These are phyloP conservation scores for Mormyrus lacerda DNA, from an alignment of 2,113 vertebrate species.

Conservation along the genomic window DNA sequence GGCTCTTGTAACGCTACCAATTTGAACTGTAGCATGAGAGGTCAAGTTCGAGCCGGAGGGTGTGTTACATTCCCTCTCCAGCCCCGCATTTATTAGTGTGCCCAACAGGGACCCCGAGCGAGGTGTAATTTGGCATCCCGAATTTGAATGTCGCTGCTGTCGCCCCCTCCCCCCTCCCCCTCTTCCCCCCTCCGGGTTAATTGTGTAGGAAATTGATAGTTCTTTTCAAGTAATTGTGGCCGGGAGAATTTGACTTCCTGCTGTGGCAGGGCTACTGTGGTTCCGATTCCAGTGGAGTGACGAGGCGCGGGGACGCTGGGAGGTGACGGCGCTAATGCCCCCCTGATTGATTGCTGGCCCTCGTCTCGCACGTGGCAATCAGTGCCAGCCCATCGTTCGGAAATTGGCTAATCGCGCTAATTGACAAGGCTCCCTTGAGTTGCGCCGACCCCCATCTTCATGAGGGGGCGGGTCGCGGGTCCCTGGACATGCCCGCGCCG, in stretches of 20 bases:
- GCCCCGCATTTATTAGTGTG: conserved; percentile 36
- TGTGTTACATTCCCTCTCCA: conserved; percentile 30
- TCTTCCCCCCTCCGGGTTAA: conserved; percentile 55
- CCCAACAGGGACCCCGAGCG: conserved; percentile 15
- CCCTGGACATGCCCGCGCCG: background rate
- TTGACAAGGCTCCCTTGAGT: conserved; percentile 33
- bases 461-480: background rate
- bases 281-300: conserved; percentile 33
- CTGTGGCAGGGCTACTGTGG: conserved; percentile 42
- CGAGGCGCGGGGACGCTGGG: conserved; percentile 12
- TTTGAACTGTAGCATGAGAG: conserved; percentile 43
- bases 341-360: conserved; percentile 42
- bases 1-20: conserved; percentile 37
- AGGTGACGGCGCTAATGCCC: conserved; percentile 20
- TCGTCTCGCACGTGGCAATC: conserved; percentile 39
- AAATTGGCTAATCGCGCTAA: conserved; percentile 61
- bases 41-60: conserved; percentile 47
- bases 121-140: conserved; percentile 25
- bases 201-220: conserved; percentile 63
- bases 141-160: conserved; percentile 49
- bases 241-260: conserved; percentile 55
- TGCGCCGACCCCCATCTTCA: background rate
- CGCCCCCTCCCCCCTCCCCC: conserved; percentile 27
- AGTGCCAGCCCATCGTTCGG: conserved; percentile 50
- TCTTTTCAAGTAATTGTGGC: conserved; percentile 59